Percentiles rank a stretch among this genome's conserved stretches.
These are phyloP conservation scores for Gopherus flavomarginatus DNA, from an alignment of 2,113 vertebrate genomes.

Conservation along the genomic window DNA sequence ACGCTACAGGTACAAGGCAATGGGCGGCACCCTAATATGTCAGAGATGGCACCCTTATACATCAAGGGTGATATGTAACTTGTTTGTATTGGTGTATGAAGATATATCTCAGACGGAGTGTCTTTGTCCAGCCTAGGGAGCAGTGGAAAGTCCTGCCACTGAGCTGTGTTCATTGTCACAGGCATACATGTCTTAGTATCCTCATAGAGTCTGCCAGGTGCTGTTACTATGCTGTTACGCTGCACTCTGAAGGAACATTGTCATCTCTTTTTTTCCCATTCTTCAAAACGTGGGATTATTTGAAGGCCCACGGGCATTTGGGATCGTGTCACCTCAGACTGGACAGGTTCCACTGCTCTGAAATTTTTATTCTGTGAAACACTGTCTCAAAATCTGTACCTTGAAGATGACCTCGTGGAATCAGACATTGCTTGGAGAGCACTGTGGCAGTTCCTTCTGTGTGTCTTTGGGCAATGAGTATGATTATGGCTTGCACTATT, in stretches of 20 bases:
- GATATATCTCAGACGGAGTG: no score
- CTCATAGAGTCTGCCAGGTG: no score
- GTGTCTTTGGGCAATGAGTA: not conserved
- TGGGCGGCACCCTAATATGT: no score
- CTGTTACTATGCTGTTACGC: not conserved
- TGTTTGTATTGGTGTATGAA: no score
- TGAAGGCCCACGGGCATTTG: not conserved
- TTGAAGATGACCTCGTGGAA: not conserved
- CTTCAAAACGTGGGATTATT: not conserved
- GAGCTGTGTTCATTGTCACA: no score
- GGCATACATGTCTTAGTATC: no score
- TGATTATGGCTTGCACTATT: not conserved
- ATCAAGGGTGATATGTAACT: no score
- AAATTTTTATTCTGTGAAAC: not conserved
- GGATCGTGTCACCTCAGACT: no score
- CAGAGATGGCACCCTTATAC: no score
- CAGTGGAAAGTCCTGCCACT: no score
- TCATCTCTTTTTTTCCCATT: not conserved
- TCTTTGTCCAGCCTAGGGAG: no score
- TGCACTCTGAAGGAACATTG: not conserved
- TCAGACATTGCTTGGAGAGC: not conserved
- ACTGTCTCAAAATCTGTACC: not conserved
- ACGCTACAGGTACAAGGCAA: no score
- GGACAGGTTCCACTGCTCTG: not conserved
- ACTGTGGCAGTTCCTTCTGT: accelerated